Base-by-base conservation (phyloP, 2,113 vertebrate species). In the Sceloporus tristichus region DNA sequence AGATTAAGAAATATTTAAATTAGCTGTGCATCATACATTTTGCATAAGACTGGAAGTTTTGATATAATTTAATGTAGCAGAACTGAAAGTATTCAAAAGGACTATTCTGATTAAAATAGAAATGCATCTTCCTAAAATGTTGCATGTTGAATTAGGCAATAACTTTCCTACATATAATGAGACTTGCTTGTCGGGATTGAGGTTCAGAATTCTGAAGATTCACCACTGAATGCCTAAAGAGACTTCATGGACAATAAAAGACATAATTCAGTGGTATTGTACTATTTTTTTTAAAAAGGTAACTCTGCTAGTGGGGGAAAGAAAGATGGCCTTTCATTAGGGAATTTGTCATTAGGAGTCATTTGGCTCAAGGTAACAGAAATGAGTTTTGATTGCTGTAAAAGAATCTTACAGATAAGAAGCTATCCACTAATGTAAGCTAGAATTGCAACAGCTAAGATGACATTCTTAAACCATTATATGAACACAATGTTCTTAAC, bases 311-410 rank as follows among this genome's bases (percentile, higher is more conserved):
- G 42, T 29, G 59, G 42, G 4, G 23, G 65, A 82, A 23, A 78
- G 27, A 25, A 48, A 42, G 56, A 74, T 13, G 54, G 23, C 8
- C 21, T 68, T 76, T 82, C 70, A 75, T 82, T 73, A 73, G 77
- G 14, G 11, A 73, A 70, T 23, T 42, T 80, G 23, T 87, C 66
- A 87, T 80, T 77, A 76, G 59, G 27, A 65, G 71, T 34, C 34
- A 68, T 76, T 65, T 76, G 78, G 66, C 23, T 73, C 71, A 34
- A 38, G 25, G 70, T 71, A 34, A 82, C 70, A 82, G 56, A 68
- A 88, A 88, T 83, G 29, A 88, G 27, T 82, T 80, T 87, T 54
- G 56, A 82, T 76, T 82, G 71, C 79, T 76, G 59, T 42, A n/a
- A 34, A 87, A 68, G 40, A 76, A 86, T 59, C 79, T 34, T 76